phyloP scores from a whole-genome alignment of 2,888 invertebrate species.

The Diachrysia chrysitis region DNA sequence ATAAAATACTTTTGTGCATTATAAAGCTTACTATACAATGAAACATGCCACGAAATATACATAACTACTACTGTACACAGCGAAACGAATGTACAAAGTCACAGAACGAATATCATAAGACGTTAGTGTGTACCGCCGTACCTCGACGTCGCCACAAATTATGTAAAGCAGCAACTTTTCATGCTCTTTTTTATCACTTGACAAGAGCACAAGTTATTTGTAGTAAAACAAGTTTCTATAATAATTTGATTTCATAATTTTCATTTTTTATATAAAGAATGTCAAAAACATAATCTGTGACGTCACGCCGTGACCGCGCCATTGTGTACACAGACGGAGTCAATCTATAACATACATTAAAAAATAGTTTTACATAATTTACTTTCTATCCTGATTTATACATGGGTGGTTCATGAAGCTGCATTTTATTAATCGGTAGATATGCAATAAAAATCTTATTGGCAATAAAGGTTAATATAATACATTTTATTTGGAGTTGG shows the following conservation, averaged over 20 bases:
- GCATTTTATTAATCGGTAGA: conserved; percentile 51
- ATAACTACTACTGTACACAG: conserved; percentile 77
- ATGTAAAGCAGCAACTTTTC: neutral
- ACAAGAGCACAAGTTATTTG: too few relatives aligned
- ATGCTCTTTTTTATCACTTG: neutral
- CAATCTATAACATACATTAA: conserved; percentile 58
- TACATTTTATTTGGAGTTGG: conserved; percentile 34
- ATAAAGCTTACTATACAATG: conserved; percentile 76
- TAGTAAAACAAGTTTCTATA: neutral
- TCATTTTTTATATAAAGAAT: too few relatives aligned
- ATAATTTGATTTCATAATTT: too few relatives aligned
- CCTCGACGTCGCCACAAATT: conserved; percentile 31
- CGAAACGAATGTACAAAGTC: conserved; percentile 74
- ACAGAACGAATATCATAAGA: conserved; percentile 67
- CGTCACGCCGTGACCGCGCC: conserved; percentile 31
- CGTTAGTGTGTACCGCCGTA: conserved; percentile 36
- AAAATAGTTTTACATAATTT: conserved; percentile 51
- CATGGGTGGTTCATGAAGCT: conserved; percentile 55
- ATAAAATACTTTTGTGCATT: conserved; percentile 75
- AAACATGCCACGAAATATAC: conserved; percentile 79
- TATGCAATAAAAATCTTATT: conserved; percentile 51
- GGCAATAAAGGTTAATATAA: conserved; percentile 50
- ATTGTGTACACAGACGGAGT: conserved; percentile 60
- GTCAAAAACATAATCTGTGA: conserved; percentile 20
- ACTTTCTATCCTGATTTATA: conserved; percentile 53